Base-by-base conservation (phyloP, 2,888 invertebrate genomes). In the Tanytarsus gracilentus region DNA sequence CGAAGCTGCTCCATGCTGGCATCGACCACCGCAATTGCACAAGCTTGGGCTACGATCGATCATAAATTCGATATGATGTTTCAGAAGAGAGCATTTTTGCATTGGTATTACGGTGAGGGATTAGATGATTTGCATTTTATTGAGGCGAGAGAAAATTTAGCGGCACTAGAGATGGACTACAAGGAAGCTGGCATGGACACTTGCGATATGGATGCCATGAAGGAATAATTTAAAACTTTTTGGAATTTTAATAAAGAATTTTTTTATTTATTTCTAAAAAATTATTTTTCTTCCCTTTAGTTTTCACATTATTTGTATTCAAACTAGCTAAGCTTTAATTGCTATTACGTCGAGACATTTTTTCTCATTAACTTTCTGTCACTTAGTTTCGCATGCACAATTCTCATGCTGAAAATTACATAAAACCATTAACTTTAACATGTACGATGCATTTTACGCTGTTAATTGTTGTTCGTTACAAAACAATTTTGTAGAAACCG, bases 11-110 rank as follows among this genome's bases (percentile, higher is more conserved):
- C 90, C 68, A 90, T 92, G 86, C 76, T 81, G 70, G 88, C 80
- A 68, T 92, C 92, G 75, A 92, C 90, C 4, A 95, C 92, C 16
- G 91, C 92, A 65, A 91, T 93, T 68, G 85, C 86, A 11, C 86
- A 89, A 68, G 92, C 92, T 53, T 94, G 92, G 86, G 84, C 85
- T 64, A 87, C 90, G 69, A 80, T 96, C 62, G 87, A 93, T 76
- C 86, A 86, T 75, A 97, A 96, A 76, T 94, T 95, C 72, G 95
- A 96, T 76, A 79, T 95, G 68, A 92, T 94, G 91, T 94, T 86
- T 75, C 84, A 87, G 65, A 93, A 93, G 76, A 78, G 89, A 63
- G 96, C 96, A 53, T 97, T 97, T 70, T 91, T 96, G 64, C 95
- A 96, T 73, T 96, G 96, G 96, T 91, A 49, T 11, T 33, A 73